Percentiles rank a stretch among this genome's conserved stretches.
These are phyloP conservation scores for Bhutanitis thaidina DNA, from an alignment of 2,888 invertebrate species.

Conservation along the genomic window DNA sequence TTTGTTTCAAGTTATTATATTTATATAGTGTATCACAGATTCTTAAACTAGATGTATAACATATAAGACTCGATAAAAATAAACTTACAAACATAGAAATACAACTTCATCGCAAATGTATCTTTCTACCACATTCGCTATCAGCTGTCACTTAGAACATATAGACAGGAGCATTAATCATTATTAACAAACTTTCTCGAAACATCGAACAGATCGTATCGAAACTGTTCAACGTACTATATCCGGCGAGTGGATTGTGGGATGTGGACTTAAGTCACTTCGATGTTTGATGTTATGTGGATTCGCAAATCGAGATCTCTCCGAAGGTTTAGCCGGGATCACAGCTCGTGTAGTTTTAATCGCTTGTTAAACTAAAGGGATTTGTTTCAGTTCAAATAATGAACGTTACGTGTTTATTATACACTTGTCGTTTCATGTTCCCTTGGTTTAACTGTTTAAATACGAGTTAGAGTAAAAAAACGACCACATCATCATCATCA, in stretches of 20 bases:
- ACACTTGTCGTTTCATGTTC: no score
- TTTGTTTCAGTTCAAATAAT: no score
- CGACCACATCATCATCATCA: no score
- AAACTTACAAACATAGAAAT: not conserved
- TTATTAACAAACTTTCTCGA: conserved; percentile 1
- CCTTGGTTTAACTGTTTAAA: no score
- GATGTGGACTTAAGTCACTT: not conserved
- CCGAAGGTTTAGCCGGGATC: not conserved
- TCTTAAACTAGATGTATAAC: not conserved
- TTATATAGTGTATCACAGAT: not conserved
- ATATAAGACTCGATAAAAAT: not conserved
- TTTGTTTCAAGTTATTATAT: no score
- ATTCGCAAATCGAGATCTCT: not conserved
- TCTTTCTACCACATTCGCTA: not conserved
- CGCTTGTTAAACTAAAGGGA: no score
- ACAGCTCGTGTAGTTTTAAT: no score
- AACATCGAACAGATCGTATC: conserved; percentile 1
- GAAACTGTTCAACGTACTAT: not conserved
- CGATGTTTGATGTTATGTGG: not conserved
- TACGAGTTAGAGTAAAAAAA: no score
- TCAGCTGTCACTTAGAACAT: not conserved
- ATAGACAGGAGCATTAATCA: not conserved
- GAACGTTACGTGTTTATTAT: no score
- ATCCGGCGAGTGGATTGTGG: not conserved
- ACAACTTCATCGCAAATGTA: not conserved